phyloP scores from a whole-genome alignment of 53 echinoderm and acorn worm genomes.

The Zoroaster sp. region DNA sequence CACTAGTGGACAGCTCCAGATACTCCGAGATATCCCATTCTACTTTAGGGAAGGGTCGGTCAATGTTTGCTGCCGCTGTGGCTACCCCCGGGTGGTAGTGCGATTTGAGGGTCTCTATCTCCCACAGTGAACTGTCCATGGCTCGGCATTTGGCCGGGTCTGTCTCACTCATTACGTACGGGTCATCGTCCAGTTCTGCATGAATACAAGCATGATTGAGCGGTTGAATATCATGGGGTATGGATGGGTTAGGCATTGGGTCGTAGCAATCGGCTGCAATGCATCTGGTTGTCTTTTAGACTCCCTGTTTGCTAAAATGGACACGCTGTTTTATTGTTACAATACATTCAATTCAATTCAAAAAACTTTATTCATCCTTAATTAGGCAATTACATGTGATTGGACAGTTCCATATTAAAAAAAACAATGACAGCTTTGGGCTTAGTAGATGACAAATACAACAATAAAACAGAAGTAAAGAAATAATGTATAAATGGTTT shows the following conservation, averaged over 20 bases:
- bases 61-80: slow-evolving; percentile 69
- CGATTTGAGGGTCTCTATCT: slow-evolving; percentile 80
- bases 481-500: too few species aligned
- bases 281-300: too few species aligned
- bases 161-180: slow-evolving; percentile 79
- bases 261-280: not conserved
- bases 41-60: slow-evolving; percentile 80
- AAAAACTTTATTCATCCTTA: too few species aligned
- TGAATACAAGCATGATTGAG: not conserved
- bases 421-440: too few species aligned
- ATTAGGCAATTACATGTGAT: too few species aligned
- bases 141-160: slow-evolving; percentile 83
- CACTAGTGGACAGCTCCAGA: slow-evolving; percentile 73
- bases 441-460: too few species aligned
- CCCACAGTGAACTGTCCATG: slow-evolving; percentile 95
- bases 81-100: slow-evolving; percentile 92
- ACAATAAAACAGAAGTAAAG: too few species aligned
- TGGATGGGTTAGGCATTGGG: not conserved
- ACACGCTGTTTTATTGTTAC: too few species aligned
- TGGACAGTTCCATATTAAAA: too few species aligned
- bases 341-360: too few species aligned
- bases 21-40: slow-evolving; percentile 86
- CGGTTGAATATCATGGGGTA: not conserved
- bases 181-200: slow-evolving; percentile 73
- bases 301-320: too few species aligned